These are phyloP conservation scores for Muscicapa striata DNA, from an alignment of 2,797 vertebrate species.

Conservation along the genomic window DNA sequence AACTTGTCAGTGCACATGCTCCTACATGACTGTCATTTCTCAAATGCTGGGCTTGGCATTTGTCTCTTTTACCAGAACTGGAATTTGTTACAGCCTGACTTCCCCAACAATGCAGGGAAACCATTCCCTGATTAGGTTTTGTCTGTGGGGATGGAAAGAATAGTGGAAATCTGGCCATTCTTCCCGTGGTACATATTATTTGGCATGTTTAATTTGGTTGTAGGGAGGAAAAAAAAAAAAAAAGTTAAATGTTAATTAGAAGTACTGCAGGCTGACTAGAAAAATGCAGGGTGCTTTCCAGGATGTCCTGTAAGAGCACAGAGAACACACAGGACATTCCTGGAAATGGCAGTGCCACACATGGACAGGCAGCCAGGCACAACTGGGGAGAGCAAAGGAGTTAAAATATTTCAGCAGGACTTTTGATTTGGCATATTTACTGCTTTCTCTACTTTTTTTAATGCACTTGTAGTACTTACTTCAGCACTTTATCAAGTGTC, in stretches of 20 bases:
- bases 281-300: background rate
- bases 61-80: background rate
- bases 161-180: background rate
- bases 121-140: background rate
- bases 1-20: background rate
- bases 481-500: background rate
- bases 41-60: background rate
- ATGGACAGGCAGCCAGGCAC: background rate
- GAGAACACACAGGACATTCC: background rate
- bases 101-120: background rate
- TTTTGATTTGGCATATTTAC: background rate
- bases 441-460: background rate
- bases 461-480: background rate
- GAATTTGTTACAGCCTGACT: background rate
- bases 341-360: background rate
- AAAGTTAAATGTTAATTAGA: background rate
- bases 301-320: background rate
- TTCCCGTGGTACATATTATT: background rate
- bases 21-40: accelerated
- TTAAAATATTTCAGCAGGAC: background rate
- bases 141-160: background rate
- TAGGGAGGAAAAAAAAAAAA: too few relatives aligned
- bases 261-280: background rate
- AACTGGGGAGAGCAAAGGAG: background rate
- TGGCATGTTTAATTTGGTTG: background rate